Evolutionary conservation across 2,888 invertebrate genomes (phyloP).

Genomic region (Xanthorhoe designata): DNA sequence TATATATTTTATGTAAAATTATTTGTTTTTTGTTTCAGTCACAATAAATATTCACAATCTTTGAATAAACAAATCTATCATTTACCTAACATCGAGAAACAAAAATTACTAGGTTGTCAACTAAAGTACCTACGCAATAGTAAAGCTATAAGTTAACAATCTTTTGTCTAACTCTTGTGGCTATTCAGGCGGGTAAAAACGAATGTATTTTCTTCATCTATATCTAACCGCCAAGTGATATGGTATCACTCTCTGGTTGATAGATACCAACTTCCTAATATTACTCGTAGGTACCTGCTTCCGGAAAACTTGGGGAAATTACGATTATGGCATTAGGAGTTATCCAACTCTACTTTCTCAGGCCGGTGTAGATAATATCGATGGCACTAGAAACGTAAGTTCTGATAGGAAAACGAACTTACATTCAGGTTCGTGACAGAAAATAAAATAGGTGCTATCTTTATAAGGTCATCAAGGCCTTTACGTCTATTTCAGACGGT

Average conservation of each 20-base stretch:
- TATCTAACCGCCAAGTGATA: not conserved
- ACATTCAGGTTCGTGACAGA: slow-evolving; percentile 1
- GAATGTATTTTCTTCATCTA: not conserved
- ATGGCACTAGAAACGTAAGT: slow-evolving; percentile 38
- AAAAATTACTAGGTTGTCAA: too few species aligned
- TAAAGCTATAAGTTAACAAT: too few species aligned
- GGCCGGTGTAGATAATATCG: slow-evolving; percentile 48
- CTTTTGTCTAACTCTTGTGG: too few species aligned
- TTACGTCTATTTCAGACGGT: too few species aligned
- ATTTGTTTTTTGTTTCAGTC: too few species aligned
- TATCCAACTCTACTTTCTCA: slow-evolving; percentile 55
- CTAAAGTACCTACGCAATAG: too few species aligned
- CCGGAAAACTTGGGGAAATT: slow-evolving; percentile 54
- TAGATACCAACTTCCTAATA: slow-evolving; percentile 59
- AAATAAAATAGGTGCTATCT: not conserved
- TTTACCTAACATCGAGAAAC: too few species aligned
- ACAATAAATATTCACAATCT: too few species aligned
- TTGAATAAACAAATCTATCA: too few species aligned
- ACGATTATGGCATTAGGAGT: slow-evolving; percentile 58
- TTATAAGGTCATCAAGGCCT: too few species aligned
- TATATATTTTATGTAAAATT: too few species aligned
- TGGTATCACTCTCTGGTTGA: slow-evolving; percentile 33
- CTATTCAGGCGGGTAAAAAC: not conserved
- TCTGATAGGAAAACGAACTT: slow-evolving; percentile 36
- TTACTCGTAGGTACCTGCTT: slow-evolving; percentile 39